Percentiles rank a stretch among this genome's conserved stretches.
phyloP scores from a whole-genome alignment of 2,113 vertebrate genomes.

The Lanius ludovicianus region DNA sequence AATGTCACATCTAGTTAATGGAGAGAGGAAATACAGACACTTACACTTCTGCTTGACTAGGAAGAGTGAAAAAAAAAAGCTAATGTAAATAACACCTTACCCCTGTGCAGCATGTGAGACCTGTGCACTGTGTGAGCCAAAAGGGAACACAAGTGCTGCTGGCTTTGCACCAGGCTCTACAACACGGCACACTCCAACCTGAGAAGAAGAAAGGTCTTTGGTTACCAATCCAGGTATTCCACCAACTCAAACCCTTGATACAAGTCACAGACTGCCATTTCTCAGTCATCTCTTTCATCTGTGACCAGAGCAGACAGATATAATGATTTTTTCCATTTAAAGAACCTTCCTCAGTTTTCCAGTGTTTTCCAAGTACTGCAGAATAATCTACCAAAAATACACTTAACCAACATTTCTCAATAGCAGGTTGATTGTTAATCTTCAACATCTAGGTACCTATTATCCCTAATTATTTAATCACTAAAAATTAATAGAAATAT shows the following conservation, averaged over 20 bases:
- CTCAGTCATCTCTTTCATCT: not conserved
- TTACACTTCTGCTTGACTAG: not conserved
- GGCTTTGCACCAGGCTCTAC: not conserved
- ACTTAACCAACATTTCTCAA: not conserved
- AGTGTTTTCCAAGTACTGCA: not conserved
- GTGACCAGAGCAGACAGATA: not conserved
- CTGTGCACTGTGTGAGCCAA: not conserved
- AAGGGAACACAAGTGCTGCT: not conserved
- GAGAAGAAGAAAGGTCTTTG: not conserved
- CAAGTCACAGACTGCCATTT: not conserved
- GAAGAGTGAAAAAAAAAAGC: not conserved
- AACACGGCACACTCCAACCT: not conserved
- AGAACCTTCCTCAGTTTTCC: not conserved
- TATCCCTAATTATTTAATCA: not conserved
- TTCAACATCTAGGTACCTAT: not conserved
- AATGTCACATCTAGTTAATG: not conserved
- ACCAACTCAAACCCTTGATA: not conserved
- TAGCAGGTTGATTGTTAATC: not conserved
- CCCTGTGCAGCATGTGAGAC: not conserved
- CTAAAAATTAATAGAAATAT: not conserved
- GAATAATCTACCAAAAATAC: not conserved
- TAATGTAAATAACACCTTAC: not conserved
- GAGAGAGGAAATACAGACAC: not conserved
- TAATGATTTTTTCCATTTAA: not conserved
- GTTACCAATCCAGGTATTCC: not conserved